Evolutionary conservation across 2,888 invertebrate species (phyloP), one percentile per base, ranked within the genome.

Genomic region (Operophtera brumata): DNA sequence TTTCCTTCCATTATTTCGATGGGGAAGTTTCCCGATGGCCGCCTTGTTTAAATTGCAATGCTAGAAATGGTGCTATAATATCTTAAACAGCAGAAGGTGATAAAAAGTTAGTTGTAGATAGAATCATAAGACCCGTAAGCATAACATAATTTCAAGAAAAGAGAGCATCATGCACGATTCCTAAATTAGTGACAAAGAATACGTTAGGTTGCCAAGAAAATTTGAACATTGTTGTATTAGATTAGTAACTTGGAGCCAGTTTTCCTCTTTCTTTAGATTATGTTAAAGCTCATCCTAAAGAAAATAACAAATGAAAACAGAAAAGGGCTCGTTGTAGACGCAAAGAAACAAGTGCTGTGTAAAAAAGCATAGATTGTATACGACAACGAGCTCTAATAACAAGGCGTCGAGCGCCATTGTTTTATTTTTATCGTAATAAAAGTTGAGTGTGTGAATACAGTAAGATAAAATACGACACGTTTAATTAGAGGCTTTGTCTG

Each of bases 401-500:
- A 54, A 25, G 28, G 32, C 50, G 42, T 50, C 51, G 47, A 37
- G 39, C 37, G 39, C n/a, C 37, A 40, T 39, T 39, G n/a, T 35
- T 51, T 51, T 47, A 47, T 47, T 47, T 46, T 44, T 51, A 47
- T 55, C 11, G 42, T 34, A 55, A 32, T 55, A 52, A 43, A 51
- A 51, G 48, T 20, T 3, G 45, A 56, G 35, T 51, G 32, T 45
- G 44, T 42, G 47, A 48, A 48, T 37, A 47, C 40, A 48, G 34
- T 34, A 30, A 35, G 41, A 53, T 57, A 46, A 52, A 52, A 57
- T 46, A 57, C 47, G n/a, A 42, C 37, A 40, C 36, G 44, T 52
- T 54, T 57, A 62, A 62, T 59, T 59, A 54, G 42, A 58, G 47
- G 42, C 49, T 56, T 50, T 47, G 48, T 59, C 46, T 25, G 35